A percentile compares a stretch with the other conserved stretches of the same genome.
phyloP scores from a whole-genome alignment of 2,888 invertebrate species.

The Eulithis prunata region DNA sequence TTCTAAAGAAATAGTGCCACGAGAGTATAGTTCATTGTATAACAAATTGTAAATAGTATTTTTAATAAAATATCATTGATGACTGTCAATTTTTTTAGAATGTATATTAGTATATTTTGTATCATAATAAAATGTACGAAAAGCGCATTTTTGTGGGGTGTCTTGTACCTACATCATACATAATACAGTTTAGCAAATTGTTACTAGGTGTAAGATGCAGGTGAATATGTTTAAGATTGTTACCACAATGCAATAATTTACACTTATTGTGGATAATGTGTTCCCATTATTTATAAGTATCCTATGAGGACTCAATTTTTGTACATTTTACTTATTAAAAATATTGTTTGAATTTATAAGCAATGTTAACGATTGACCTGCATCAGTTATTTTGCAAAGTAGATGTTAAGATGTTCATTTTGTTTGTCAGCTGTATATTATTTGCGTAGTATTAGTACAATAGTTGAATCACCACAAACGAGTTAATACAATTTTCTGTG shows the following conservation, averaged over 20 bases:
- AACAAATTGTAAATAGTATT: constrained; percentile 76
- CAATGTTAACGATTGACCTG: constrained; percentile 78
- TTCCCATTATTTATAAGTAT: constrained; percentile 64
- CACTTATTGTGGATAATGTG: constrained; percentile 61
- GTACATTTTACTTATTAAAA: constrained; percentile 44
- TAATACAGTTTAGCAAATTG: constrained; percentile 61
- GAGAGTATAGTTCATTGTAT: constrained; percentile 58
- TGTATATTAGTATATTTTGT: constrained; percentile 54
- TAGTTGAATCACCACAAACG: constrained; percentile 72
- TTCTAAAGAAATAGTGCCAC: constrained; percentile 80
- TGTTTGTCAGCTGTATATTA: constrained; percentile 79
- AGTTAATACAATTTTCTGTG: constrained; percentile 78
- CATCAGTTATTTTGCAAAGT: constrained; percentile 63
- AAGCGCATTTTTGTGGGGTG: constrained; percentile 61
- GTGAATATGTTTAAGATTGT: constrained; percentile 75
- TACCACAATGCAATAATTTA: constrained; percentile 52
- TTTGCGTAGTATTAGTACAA: constrained; percentile 71
- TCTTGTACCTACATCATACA: constrained; percentile 49
- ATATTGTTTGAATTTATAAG: constrained; percentile 52
- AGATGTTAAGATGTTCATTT: constrained; percentile 64
- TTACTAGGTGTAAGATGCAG: constrained; percentile 70
- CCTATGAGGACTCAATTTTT: constrained; percentile 65
- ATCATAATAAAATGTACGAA: constrained; percentile 55
- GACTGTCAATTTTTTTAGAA: constrained; percentile 47
- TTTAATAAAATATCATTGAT: constrained; percentile 67